Base-by-base conservation (phyloP, 2,888 invertebrate genomes). In the Campaea margaritaria region DNA sequence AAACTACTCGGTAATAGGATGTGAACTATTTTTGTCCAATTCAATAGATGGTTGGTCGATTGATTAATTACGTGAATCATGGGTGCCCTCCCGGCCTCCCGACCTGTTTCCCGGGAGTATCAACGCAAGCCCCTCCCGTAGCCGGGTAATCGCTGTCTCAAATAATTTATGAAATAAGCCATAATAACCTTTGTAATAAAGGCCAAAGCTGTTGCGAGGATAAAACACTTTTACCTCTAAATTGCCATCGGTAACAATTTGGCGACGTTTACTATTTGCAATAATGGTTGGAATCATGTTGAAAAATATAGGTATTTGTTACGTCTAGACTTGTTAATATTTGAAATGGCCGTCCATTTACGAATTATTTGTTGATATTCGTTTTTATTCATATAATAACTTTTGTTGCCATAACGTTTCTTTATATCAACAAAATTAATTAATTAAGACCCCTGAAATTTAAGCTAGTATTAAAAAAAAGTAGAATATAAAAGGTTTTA, bases 81-180 rank as follows among this genome's bases (percentile, higher is more conserved):
- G 62, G 56, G 43, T 58, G 57, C 58, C 52, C 65, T 21, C 21
- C 21, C 21, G 21, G 21, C 21, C 21, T 21, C 21, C 38, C 48
- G 51, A 31, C 27, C 44, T 56, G 39, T 46, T 55, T 28, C 49
- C 43, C 12, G 73, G 74, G 74, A 77, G 62, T 58, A 61, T 65
- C 67, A 71, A 72, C 72, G 70, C 72, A 72, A 72, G 72, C 75
- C 72, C 79, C 79, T 78, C 78, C 80, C 83, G 82, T 77, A 72
- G 76, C 74, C 64, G 71, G 78, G 79, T 83, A 85, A 82, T 86
- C 82, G 81, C 74, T 76, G 79, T 80, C 81, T 83, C 79, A 85
- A 83, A 86, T 87, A 87, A 87, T 87, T 86, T 85, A 87, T 87
- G 88, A 87, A 87, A 84, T 85, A 87, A 85, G 86, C 83, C 83